phyloP scores from a whole-genome alignment of 2,797 vertebrate genomes.

The Mionectes olivaceus region DNA sequence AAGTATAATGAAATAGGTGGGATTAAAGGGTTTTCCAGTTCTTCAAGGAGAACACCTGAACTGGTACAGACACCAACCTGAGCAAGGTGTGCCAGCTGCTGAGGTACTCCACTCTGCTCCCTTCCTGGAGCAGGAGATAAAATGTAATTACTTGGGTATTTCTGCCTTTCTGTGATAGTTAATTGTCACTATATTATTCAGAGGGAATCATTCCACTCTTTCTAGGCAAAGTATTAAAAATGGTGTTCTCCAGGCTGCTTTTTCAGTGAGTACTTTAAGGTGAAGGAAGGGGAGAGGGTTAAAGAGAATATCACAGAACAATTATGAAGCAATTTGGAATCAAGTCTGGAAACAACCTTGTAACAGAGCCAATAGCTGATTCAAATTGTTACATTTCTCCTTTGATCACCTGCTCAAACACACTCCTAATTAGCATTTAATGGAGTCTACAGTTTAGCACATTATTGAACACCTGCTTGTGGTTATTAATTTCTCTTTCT shows the following conservation, averaged over 20 bases:
- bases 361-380: constrained; percentile 39
- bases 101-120: background rate
- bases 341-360: constrained; percentile 49
- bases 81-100: background rate
- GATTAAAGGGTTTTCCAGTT: background rate
- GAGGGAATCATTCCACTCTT: background rate
- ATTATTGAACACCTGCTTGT: constrained; percentile 6
- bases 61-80: background rate
- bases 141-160: background rate
- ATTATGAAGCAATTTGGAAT: constrained; percentile 48
- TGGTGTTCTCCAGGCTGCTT: background rate
- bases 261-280: background rate
- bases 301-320: background rate
- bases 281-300: constrained; percentile 14
- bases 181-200: background rate
- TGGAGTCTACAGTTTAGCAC: constrained; percentile 7
- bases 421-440: constrained; percentile 30
- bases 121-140: background rate
- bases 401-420: constrained; percentile 47
- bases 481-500: background rate
- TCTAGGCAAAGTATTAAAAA: background rate
- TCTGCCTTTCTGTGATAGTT: background rate
- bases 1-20: background rate
- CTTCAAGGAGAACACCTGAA: background rate
- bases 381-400: constrained; percentile 14